Evolutionary conservation across 1,140 invertebrate species (phyloP).

Genomic region (Nephotettix cincticeps): DNA sequence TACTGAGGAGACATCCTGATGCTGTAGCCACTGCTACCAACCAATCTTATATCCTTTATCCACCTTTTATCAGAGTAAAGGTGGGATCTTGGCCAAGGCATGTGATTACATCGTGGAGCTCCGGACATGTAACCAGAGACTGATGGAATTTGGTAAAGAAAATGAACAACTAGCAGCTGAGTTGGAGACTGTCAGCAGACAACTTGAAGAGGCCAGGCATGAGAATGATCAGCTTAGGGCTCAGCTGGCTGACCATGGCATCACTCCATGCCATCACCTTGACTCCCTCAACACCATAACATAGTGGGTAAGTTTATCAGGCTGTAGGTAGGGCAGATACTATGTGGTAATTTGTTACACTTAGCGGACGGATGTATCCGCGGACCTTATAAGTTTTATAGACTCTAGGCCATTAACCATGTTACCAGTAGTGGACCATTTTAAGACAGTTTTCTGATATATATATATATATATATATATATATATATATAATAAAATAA

Average conservation of each 20-base stretch:
- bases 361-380: no score
- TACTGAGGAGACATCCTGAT: no score
- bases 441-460: no score
- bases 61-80: constrained; percentile 95
- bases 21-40: no score
- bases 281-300: neutral
- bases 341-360: no score
- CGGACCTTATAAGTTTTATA: no score
- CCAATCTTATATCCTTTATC: no score
- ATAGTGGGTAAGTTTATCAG: neutral
- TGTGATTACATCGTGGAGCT: constrained; percentile 94
- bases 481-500: no score
- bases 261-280: constrained; percentile 6
- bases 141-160: constrained; percentile 38
- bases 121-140: constrained; percentile 69
- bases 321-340: no score
- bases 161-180: constrained; percentile 39
- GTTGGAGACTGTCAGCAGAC: constrained; percentile 30
- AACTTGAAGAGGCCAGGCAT: constrained; percentile 36
- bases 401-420: no score
- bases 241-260: constrained; percentile 36
- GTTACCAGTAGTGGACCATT: no score
- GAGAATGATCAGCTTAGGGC: constrained; percentile 38
- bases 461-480: no score
- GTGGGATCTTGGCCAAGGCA: constrained; percentile 92